phyloP scores from a whole-genome alignment of 2,113 vertebrate genomes.

The Paramisgurnus dabryanus region DNA sequence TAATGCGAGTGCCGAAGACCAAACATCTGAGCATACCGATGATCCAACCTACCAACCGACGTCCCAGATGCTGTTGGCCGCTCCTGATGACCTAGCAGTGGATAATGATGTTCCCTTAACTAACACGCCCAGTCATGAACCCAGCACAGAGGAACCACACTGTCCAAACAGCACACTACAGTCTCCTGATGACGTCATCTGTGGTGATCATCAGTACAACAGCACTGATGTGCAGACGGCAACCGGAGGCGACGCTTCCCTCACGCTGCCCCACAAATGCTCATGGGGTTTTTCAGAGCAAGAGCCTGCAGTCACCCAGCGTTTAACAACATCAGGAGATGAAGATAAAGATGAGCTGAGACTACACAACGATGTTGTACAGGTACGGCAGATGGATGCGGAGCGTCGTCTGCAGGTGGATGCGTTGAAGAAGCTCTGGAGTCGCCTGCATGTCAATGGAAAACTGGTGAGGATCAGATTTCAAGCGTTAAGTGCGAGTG shows the following conservation, averaged over 20 bases:
- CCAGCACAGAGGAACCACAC: conserved; percentile 22
- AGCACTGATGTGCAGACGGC: conserved; percentile 75
- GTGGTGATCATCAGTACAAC: conserved; percentile 56
- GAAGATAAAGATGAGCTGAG: conserved; percentile 92
- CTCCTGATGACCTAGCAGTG: no score
- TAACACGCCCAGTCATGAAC: no score
- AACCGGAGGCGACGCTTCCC: conserved; percentile 76
- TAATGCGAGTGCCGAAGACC: neutral
- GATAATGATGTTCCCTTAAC: neutral
- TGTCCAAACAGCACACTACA: conserved; percentile 67
- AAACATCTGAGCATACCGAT: neutral
- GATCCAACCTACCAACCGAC: no score
- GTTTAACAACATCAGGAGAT: conserved; percentile 73
- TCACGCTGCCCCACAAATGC: conserved; percentile 71
- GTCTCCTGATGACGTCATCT: conserved; percentile 77
- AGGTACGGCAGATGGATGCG: conserved; percentile 93
- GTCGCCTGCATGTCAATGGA: conserved; percentile 87
- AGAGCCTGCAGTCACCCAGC: neutral
- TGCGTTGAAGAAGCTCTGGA: conserved; percentile 90
- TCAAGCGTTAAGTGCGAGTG: no score
- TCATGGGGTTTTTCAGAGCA: conserved; percentile 52
- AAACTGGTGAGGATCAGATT: conserved; percentile 83
- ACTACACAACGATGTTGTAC: conserved; percentile 86
- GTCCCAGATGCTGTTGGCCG: no score
- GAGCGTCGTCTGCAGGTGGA: conserved; percentile 96